Conservation (phyloP, 2,113 vertebrate species). For the Tachycineta bicolor region DNA sequence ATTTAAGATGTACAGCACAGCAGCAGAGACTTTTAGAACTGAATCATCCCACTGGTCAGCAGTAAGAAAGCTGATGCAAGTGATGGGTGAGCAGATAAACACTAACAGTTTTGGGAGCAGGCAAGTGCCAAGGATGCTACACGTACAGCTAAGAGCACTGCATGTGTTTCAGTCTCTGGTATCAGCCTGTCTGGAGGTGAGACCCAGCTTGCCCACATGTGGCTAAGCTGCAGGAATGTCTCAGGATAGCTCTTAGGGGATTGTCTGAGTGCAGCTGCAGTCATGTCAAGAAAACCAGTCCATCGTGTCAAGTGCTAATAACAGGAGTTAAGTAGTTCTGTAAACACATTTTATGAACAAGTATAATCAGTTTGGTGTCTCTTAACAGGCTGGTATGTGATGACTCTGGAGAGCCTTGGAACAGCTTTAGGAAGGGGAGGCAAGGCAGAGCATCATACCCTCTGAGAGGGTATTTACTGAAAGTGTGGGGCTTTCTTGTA, state of each 20-base stretch:
- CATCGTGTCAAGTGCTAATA: neutral
- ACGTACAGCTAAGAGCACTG: accelerated
- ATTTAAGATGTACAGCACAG: neutral
- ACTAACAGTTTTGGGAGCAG: neutral
- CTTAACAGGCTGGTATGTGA: neutral
- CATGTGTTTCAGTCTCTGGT: neutral
- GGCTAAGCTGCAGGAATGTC: neutral
- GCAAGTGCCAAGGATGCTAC: neutral
- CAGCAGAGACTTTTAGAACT: neutral
- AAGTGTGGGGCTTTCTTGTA: neutral
- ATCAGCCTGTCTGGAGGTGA: neutral
- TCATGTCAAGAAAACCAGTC: neutral
- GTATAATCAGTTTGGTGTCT: neutral
- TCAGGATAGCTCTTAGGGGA: neutral
- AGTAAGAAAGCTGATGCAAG: neutral
- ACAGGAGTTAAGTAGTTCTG: neutral
- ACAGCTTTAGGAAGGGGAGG: neutral
- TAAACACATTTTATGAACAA: neutral
- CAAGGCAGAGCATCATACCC: neutral
- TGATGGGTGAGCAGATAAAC: neutral
- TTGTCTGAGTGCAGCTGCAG: neutral
- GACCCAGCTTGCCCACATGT: neutral
- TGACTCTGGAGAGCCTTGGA: neutral
- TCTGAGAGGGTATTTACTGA: neutral
- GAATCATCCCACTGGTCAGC: neutral